Evolutionary conservation across 2,797 vertebrate genomes (phyloP).

Genomic region (Cuculus canorus): DNA sequence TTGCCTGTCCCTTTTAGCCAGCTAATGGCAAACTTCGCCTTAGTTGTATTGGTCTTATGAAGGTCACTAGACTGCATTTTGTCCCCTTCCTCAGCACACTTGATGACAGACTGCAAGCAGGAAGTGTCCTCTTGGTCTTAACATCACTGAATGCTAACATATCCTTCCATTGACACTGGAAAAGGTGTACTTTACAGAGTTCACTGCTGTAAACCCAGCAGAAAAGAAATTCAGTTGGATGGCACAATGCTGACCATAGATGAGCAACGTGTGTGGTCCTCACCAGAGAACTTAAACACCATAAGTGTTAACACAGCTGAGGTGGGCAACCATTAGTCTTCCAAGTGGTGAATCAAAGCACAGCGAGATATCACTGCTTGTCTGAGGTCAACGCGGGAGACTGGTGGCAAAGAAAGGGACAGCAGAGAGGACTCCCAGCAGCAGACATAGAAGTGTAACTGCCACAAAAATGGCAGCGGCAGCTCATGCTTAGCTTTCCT

Average conservation of each 20-base stretch:
- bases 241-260: fast-evolving
- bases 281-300: neutral
- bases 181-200: neutral
- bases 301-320: neutral
- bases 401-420: neutral
- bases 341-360: neutral
- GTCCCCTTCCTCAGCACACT: neutral
- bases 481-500: fast-evolving
- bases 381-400: neutral
- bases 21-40: neutral
- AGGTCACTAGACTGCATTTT: fast-evolving
- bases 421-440: neutral
- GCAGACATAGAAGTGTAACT: neutral
- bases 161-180: neutral
- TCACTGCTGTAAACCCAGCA: neutral
- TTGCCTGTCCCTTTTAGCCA: neutral
- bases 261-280: neutral
- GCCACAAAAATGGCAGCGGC: neutral
- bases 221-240: neutral
- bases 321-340: neutral
- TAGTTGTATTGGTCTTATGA: neutral
- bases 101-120: neutral
- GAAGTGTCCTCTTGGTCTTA: neutral
- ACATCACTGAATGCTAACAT: neutral
- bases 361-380: neutral